Evolutionary conservation across 2,888 invertebrate genomes (phyloP), one percentile per base, ranked within the genome.

Genomic region (Phragmatobia fuliginosa): DNA sequence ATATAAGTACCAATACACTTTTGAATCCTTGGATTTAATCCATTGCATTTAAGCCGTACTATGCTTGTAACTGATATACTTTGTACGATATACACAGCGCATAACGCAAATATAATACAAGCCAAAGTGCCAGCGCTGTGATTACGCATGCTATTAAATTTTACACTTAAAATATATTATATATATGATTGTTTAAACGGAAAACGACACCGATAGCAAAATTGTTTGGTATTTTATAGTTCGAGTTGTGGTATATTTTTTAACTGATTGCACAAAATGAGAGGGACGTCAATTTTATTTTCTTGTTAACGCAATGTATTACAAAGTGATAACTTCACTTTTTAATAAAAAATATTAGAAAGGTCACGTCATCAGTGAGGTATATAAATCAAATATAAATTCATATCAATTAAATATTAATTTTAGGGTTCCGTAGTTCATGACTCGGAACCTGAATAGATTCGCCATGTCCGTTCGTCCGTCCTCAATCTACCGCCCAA

Each of bases 1-100:
- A 92, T 80, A 32, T 85, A 77, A 21, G 88, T 88, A 10, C 91
- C 92, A 31, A 89, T 66, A 68, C 92, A 92, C 60, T 79, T 78
- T 4, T 78, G 70, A 0, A 77, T 56, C 28, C 76, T 69, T 11
- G 79, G 72, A 41, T 14, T 32, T 71, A 83, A 85, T 6, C 52
- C 70, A 32, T 77, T 66, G 73, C 92, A 91, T 18, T 72, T 72
- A n/a, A 91, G 83, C 1, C 52, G 64, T 36, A 36, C 64, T 31
- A 65, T 56, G 16, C 64, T 65, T 56, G 64, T 56, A 36, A 80
- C 62, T n/a, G 78, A 80, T 72, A 87, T 74, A 62, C 83, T 75
- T 71, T 65, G 59, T 45, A 71, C 38, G 38, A 56, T 66, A 38
- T 63, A 66, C 65, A 71, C 62, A 67, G 75, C 56, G 69, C 60